Evolutionary conservation across 2,113 vertebrate species (phyloP), one percentile per base, ranked within the genome.

Genomic region (Nesospiza acunhae): DNA sequence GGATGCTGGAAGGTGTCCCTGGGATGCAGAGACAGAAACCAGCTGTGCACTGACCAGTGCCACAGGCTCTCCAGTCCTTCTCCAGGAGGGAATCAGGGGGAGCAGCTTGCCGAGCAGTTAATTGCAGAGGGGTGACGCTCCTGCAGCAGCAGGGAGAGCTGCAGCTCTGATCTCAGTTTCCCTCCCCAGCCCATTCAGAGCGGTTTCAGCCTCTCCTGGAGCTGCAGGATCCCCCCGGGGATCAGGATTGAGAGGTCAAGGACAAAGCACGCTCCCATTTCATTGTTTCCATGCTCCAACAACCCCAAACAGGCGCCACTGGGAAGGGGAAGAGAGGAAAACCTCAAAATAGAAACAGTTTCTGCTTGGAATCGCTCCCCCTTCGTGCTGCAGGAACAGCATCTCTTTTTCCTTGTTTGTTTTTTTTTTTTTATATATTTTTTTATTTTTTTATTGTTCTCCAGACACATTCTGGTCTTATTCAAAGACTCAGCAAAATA

Each of bases 11-110:
- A 64, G 9, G 11, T 8, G 75, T 22, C 49, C 75, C 49, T 47
- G 85, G 17, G 4, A 0, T 0, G 39, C n/a, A 28, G 7, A 14
- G 52, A 3, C 9, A n/a, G 50, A 11, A 11, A 16, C 0, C 10
- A 46, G 37, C 37, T 52, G 3, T 9, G n/a, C 74, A 6, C 33
- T 2, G 6, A 11, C 1, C n/a, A 28, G 3, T 4, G 24, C 35
- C 4, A 23, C 19, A 1, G 53, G 6, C 35, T 5, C 35, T 15
- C 3, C 1, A 15, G 39, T 0, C 35, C 26, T 15, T 5, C 55
- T 15, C 9, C 26, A 5, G 80, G 39, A 1, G 13, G 11, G 17
- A n/a, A 23, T 7, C 15, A 13, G 23, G 11, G 27, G 31, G 2
- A 39, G 31, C 59, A 27, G 7, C 60, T 5, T 1, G 2, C 44